Percentiles rank a stretch among this genome's conserved stretches.
These are phyloP conservation scores for Mustelus asterias DNA, from an alignment of 2,113 vertebrate genomes.

Conservation along the genomic window DNA sequence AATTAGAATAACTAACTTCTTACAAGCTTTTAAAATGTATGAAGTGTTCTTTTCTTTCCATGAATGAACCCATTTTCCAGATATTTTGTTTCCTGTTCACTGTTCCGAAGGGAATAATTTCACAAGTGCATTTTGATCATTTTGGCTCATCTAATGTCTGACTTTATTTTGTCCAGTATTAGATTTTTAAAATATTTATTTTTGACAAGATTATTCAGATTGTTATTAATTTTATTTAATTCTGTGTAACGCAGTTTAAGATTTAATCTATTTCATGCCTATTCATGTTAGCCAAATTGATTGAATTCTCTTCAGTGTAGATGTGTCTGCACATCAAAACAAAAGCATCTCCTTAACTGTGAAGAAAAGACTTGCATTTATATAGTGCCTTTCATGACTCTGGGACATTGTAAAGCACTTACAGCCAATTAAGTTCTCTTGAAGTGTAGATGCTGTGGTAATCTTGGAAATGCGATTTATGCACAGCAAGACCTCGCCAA, in stretches of 20 bases:
- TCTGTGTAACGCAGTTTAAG: not conserved
- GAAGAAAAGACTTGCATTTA: not conserved
- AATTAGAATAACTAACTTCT: not conserved
- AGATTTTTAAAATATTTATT: not conserved
- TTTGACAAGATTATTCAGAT: not conserved
- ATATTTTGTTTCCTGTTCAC: not conserved
- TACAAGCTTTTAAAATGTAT: not conserved
- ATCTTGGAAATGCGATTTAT: not conserved
- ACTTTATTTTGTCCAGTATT: not conserved
- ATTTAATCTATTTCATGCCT: not conserved
- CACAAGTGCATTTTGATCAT: not conserved
- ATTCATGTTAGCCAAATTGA: not conserved
- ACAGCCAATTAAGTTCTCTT: not conserved
- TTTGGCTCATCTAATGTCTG: not conserved
- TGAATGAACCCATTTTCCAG: not conserved
- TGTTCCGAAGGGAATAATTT: not conserved
- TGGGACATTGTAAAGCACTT: not conserved
- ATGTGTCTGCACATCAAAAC: not conserved
- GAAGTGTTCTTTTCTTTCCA: not conserved
- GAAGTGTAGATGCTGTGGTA: not conserved
- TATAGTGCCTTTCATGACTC: not conserved
- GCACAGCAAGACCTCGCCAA: not conserved
- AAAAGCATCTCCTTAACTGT: not conserved
- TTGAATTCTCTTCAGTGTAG: not conserved
- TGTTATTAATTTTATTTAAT: not conserved